Percentiles rank a stretch among this genome's conserved stretches.
Conservation (phyloP, 2,888 invertebrate genomes). For the Chymomyza fuscimana region DNA sequence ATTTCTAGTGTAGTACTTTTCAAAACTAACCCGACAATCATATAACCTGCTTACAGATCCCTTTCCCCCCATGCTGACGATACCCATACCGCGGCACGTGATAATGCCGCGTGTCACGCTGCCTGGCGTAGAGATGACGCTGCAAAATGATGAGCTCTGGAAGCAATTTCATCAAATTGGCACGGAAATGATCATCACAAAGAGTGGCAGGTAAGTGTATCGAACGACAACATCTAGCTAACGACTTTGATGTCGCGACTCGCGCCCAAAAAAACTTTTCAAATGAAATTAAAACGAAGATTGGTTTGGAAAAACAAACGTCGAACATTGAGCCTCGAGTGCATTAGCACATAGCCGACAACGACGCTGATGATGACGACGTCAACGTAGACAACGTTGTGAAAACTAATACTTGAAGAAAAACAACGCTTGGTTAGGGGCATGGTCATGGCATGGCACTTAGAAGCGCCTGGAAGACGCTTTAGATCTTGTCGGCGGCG, state of each 20-base stretch:
- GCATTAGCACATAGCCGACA: slow-evolving; percentile 41
- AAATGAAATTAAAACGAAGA: slow-evolving; percentile 34
- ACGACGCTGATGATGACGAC: not conserved
- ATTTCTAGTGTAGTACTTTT: not conserved
- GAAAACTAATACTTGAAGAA: slow-evolving; percentile 59
- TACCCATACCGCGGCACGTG: slow-evolving; percentile 75
- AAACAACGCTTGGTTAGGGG: slow-evolving; percentile 11
- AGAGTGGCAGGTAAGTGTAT: slow-evolving; percentile 85
- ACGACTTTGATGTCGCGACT: slow-evolving; percentile 41
- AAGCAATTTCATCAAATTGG: slow-evolving; percentile 85
- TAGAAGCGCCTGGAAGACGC: slow-evolving; percentile 43
- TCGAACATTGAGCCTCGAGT: not conserved
- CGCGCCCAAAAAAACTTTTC: slow-evolving; percentile 47
- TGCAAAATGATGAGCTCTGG: slow-evolving; percentile 86
- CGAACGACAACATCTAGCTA: not conserved
- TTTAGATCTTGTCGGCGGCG: slow-evolving; percentile 28
- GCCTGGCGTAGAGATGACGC: slow-evolving; percentile 80
- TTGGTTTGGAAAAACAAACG: not conserved
- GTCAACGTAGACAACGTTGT: slow-evolving; percentile 31
- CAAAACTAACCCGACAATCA: not conserved
- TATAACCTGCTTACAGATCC: slow-evolving; percentile 63
- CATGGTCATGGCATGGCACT: slow-evolving; percentile 40
- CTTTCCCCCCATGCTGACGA: slow-evolving; percentile 76
- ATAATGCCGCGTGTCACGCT: slow-evolving; percentile 75
- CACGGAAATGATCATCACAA: slow-evolving; percentile 91